phyloP scores from a whole-genome alignment of 2,888 invertebrate species.

The Apomyelois bistriatella region DNA sequence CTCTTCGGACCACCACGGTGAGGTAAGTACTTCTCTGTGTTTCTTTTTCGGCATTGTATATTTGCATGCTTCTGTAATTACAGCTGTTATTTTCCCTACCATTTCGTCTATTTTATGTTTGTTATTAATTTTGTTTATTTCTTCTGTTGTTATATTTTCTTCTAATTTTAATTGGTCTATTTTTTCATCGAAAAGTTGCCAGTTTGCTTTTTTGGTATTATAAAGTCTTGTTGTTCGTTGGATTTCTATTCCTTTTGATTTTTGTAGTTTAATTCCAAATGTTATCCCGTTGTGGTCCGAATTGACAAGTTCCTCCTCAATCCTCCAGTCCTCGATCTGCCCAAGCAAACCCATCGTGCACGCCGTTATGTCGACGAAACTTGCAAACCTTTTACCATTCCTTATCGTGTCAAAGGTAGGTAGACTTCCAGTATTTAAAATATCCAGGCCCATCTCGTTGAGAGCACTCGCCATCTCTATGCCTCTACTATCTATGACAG shows the following conservation, averaged over 20 bases:
- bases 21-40: background rate
- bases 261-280: conserved; percentile 19
- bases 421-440: conserved; percentile 16
- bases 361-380: conserved; percentile 20
- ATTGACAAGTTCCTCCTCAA: conserved; percentile 9
- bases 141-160: background rate
- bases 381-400: background rate
- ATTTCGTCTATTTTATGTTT: background rate
- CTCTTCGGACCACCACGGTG: conserved; percentile 6
- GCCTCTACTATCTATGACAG: background rate
- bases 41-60: background rate
- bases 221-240: conserved; percentile 19
- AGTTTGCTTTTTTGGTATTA: conserved; percentile 24
- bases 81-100: background rate
- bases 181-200: conserved; percentile 21
- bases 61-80: background rate
- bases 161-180: conserved; percentile 1
- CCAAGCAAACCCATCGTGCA: conserved; percentile 13
- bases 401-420: conserved; percentile 22
- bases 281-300: conserved; percentile 27
- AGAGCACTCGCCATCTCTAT: conserved; percentile 4
- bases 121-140: conserved; percentile 9
- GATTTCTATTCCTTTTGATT: conserved; percentile 1
- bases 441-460: conserved; percentile 19
- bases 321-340: conserved; percentile 20